phyloP scores from a whole-genome alignment of 2,888 invertebrate species.

The Pyrgus malvae region DNA sequence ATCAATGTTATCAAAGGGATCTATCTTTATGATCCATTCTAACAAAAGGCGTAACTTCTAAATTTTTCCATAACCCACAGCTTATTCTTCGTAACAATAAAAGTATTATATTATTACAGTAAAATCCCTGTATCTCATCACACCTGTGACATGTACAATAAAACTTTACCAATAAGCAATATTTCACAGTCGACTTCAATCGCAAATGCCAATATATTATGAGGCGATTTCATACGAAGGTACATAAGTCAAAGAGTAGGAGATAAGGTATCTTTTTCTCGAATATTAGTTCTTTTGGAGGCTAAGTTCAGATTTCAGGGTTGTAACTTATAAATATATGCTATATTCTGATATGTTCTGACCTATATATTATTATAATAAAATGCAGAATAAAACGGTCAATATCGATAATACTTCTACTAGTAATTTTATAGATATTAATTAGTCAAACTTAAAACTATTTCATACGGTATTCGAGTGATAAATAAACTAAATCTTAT shows the following conservation, averaged over 20 bases:
- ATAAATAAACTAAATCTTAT: too few species aligned
- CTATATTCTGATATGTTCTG: too few species aligned
- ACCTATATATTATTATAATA: too few species aligned
- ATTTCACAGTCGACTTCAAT: slow-evolving; percentile 76
- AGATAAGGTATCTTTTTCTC: slow-evolving; percentile 63
- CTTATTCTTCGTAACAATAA: slow-evolving; percentile 33
- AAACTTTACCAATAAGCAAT: slow-evolving; percentile 80
- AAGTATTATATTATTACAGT: slow-evolving; percentile 35
- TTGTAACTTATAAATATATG: slow-evolving; percentile 31
- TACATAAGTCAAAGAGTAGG: slow-evolving; percentile 67
- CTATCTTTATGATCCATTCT: not conserved
- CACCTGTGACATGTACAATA: slow-evolving; percentile 76
- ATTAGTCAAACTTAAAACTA: too few species aligned
- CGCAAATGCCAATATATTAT: slow-evolving; percentile 77
- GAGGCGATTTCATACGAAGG: slow-evolving; percentile 63
- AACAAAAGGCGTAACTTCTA: not conserved
- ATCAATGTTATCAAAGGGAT: too few species aligned
- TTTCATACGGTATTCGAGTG: too few species aligned
- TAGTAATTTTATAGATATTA: too few species aligned
- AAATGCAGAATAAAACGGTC: too few species aligned
- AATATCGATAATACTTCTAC: too few species aligned
- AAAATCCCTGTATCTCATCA: slow-evolving; percentile 56
- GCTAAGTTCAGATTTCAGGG: slow-evolving; percentile 45
- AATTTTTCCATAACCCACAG: slow-evolving; percentile 14
- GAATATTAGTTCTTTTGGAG: slow-evolving; percentile 64